Base-by-base conservation (phyloP, 2,113 vertebrate genomes). In the Limanda limanda region DNA sequence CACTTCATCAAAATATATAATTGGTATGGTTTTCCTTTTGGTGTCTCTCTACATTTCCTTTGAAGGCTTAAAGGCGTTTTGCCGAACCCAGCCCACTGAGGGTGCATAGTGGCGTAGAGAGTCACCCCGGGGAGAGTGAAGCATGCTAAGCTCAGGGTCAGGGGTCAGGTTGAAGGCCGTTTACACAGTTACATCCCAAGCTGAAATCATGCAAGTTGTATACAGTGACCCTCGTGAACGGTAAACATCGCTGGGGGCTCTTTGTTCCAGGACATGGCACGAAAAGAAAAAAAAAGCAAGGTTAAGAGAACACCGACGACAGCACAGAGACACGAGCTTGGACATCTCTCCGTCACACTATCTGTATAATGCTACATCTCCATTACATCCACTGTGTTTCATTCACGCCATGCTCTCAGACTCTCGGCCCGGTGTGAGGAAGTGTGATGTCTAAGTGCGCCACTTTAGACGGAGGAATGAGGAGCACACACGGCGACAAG, bases 291-390 rank as follows among this genome's bases (percentile, higher is more conserved):
- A 51, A 60, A 78, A 82, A 27, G 87, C 81, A 88, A 79, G 84
- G 52, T 74, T 74, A 88, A 86, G 85, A 81, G 74, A 78, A 72
- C 74, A 84, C 75, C 76, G 79, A 90, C 81, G 48, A 88, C 82
- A 74, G 75, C 84, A 86, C 77, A 76, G 86, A 87, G 83, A 90
- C 80, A 77, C 78, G 8, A 88, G 83, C 79, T 57, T 71, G 82
- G 57, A 85, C 80, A 78, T 62, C 78, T 80, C 69, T 85, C 83
- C 86, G 75, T 79, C 75, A 84, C 82, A 84, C 89, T 69, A 72
- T 86, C 93, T 94, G 91, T 92, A 93, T 91, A 94, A 63, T 94
- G 94, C 94, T 95, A 95, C 94, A 95, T 95, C 84, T 92, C 94
- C 83, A 87, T 89, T 71, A 77, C 66, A 37, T 73, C 61, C 76